Conservation (phyloP, 2,797 vertebrate genomes). For the Myotis vivesi region DNA sequence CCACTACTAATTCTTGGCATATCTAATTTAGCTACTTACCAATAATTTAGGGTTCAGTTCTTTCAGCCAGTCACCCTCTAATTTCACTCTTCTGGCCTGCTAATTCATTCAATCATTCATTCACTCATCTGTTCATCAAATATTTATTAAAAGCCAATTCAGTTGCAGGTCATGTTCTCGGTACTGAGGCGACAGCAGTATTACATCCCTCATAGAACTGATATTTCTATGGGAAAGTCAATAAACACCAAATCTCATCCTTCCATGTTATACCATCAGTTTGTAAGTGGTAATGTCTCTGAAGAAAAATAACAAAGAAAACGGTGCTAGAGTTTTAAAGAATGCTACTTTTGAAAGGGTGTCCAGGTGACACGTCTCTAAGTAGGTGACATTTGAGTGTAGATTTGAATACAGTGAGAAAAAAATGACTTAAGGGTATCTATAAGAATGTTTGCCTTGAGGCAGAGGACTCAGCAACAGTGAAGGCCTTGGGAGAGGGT, state of each 20-base stretch:
- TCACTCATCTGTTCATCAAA: background rate
- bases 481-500: background rate
- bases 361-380: background rate
- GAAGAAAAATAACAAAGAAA: background rate
- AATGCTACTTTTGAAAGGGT: background rate
- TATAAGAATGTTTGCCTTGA: background rate
- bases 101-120: background rate
- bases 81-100: background rate
- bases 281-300: background rate
- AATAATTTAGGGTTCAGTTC: background rate
- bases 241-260: background rate
- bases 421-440: background rate
- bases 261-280: background rate
- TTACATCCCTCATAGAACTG: background rate
- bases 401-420: background rate
- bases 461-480: background rate
- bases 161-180: background rate
- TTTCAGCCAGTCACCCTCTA: background rate
- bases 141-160: background rate
- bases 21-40: background rate
- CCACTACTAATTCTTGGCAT: background rate
- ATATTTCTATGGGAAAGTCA: background rate
- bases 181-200: no score
- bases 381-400: background rate
- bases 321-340: background rate